Evolutionary conservation across 2,888 invertebrate species (phyloP).

Genomic region (Sinopyrophorus schimmeli): DNA sequence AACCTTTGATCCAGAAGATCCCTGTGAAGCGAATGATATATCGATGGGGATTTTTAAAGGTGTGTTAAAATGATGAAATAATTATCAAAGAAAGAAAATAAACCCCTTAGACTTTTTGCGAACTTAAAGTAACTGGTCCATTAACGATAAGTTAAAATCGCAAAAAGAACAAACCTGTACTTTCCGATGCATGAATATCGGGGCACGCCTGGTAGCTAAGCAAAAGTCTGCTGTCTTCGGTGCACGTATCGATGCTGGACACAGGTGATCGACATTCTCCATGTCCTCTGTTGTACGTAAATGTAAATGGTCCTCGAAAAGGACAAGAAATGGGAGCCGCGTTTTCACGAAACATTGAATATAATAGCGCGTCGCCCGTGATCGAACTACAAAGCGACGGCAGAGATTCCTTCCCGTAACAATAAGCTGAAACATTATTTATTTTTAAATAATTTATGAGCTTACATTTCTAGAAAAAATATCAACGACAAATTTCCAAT

Average conservation of each 20-base stretch:
- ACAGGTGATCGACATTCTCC: slow-evolving; percentile 88
- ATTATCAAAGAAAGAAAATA: too few relatives aligned
- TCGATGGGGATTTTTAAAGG: too few relatives aligned
- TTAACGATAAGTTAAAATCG: too few relatives aligned
- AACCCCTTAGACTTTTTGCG: too few relatives aligned
- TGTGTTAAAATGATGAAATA: too few relatives aligned
- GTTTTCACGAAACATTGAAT: slow-evolving; percentile 87
- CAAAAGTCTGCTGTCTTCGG: slow-evolving; percentile 86
- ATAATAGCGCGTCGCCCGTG: slow-evolving; percentile 85
- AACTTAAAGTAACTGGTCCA: too few relatives aligned
- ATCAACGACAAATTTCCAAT: too few relatives aligned
- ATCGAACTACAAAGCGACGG: slow-evolving; percentile 83
- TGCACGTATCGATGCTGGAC: slow-evolving; percentile 92
- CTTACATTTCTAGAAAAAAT: too few relatives aligned
- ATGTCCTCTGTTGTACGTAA: slow-evolving; percentile 89
- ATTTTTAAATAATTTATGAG: too few relatives aligned
- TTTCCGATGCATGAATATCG: slow-evolving; percentile 87
- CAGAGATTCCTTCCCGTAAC: slow-evolving; percentile 73
- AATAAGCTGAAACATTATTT: slow-evolving; percentile 66
- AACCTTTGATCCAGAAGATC: too few relatives aligned
- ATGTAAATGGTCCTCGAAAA: slow-evolving; percentile 84
- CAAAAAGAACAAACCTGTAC: slow-evolving; percentile 76
- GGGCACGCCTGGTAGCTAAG: slow-evolving; percentile 94
- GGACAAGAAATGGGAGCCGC: slow-evolving; percentile 90
- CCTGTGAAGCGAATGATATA: too few relatives aligned